Conservation (phyloP, 1,140 invertebrate species). For the Chelonus insularis region DNA sequence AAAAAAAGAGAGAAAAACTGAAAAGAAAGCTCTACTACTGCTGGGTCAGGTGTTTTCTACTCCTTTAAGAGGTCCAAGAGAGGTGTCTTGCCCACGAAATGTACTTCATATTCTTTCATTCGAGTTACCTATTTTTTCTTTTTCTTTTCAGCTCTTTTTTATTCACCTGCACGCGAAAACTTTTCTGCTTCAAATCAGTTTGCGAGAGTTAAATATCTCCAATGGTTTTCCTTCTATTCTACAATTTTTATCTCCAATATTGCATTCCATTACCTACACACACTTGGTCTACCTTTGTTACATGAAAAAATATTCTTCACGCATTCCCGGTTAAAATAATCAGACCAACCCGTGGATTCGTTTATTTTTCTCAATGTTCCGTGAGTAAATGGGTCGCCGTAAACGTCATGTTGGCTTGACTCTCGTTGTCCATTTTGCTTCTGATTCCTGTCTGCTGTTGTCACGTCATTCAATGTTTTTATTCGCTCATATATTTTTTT, state of each 20-base stretch:
- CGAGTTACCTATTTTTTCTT: slow-evolving; percentile 12
- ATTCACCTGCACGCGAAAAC: slow-evolving; percentile 8
- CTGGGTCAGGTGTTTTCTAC: slow-evolving; percentile 30
- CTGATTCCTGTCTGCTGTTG: not conserved
- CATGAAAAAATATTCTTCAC: not conserved
- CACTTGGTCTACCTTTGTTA: not conserved
- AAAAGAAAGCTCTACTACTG: slow-evolving; percentile 18
- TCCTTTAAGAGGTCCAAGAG: slow-evolving; percentile 25
- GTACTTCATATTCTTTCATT: slow-evolving; percentile 19
- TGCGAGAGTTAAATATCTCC: slow-evolving; percentile 9
- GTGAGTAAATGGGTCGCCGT: slow-evolving; percentile 11
- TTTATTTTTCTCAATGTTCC: slow-evolving; percentile 10
- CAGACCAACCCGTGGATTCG: not conserved
- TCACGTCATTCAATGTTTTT: slow-evolving; percentile 12
- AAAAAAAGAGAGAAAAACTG: not conserved
- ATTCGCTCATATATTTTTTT: not conserved
- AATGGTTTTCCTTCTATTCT: not conserved
- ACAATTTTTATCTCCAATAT: not conserved
- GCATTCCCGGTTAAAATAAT: not conserved
- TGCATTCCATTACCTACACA: not conserved
- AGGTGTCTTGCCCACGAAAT: slow-evolving; percentile 11
- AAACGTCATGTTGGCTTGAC: slow-evolving; percentile 12
- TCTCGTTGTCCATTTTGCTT: slow-evolving; percentile 8
- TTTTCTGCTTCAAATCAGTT: not conserved
- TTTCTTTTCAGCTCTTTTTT: not conserved